Evolutionary conservation across 2,113 vertebrate species (phyloP), one percentile per base, ranked within the genome.

Genomic region (Desmodus rotundus): DNA sequence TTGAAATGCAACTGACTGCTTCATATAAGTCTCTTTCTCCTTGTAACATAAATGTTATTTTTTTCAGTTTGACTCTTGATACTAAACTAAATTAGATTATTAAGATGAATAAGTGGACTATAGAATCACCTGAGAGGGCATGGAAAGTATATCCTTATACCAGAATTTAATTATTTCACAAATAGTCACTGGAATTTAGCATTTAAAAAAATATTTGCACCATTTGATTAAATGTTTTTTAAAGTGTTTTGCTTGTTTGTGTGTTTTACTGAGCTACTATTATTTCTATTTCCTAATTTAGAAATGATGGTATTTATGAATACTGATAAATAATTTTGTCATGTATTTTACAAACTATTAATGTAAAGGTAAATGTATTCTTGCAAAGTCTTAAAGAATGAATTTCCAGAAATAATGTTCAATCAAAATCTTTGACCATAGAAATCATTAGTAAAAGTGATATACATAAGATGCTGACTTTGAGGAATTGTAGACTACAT

Each of bases 281-380:
- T 50, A 28, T 9, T 41, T 94, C 80, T n/a, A 94, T 72, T 56
- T 45, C 10, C 14, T 94, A 85, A 72, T 95, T 96, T 91, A 54
- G 31, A 93, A 92, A 5, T 20, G 2, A 33, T 70, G 3, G 5
- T 78, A 84, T 87, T 70, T 96, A 41, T 10, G 36, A 63, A 41
- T 43, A 38, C 43, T 36, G 11, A 43, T 65, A 92, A 45, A 91
- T n/a, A 92, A 95, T 70, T 73, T 4, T 0, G 26, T 74, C 7
- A 72, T 78, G 82, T 94, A 20, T 83, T 96, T 87, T 41, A 63
- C 24, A 36, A 83, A 78, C 28, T 93, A 74, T 6, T 7, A 91
- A 31, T 65, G 13, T 7, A 73, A 87, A 82, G 13, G 1, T 87
- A 77, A 72, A 74, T 31, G 19, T 68, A 4, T 70, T 91, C 38